phyloP scores from a whole-genome alignment of 1,140 invertebrate genomes.

The Battus philenor region DNA sequence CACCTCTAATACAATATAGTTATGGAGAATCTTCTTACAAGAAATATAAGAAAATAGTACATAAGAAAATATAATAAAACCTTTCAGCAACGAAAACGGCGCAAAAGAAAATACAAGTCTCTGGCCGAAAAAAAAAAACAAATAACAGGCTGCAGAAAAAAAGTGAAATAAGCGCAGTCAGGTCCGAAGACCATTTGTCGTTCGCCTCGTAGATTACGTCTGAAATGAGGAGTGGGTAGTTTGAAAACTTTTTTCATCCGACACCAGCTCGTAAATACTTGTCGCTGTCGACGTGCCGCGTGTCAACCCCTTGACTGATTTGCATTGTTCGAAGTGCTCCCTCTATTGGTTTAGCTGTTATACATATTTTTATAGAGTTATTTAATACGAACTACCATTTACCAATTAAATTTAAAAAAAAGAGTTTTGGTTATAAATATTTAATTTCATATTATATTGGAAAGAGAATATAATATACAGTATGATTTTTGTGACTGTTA shows the following conservation, averaged over 20 bases:
- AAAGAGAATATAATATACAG: no score
- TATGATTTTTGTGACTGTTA: no score
- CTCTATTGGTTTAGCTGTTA: constrained; percentile 10
- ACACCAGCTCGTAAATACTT: constrained; percentile 49
- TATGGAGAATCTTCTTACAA: no score
- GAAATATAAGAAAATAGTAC: no score
- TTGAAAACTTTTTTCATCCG: constrained; percentile 50
- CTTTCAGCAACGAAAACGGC: constrained; percentile 11
- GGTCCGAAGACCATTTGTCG: constrained; percentile 61
- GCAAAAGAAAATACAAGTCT: constrained; percentile 1
- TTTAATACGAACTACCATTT: no score
- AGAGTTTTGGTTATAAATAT: no score
- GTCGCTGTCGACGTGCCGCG: constrained; percentile 30
- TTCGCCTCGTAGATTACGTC: constrained; percentile 50
- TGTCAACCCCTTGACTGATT: constrained; percentile 57
- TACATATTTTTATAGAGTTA: constrained; percentile 1
- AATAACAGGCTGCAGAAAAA: constrained; percentile 30
- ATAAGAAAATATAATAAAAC: constrained; percentile 3
- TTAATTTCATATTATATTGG: no score
- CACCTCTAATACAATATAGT: no score
- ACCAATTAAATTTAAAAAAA: no score
- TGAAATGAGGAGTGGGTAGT: constrained; percentile 64
- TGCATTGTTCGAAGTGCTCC: constrained; percentile 24
- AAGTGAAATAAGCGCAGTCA: constrained; percentile 37
- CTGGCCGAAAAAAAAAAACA: constrained; percentile 19